phyloP scores from a whole-genome alignment of 2,888 invertebrate genomes.

The Apoda limacodes region DNA sequence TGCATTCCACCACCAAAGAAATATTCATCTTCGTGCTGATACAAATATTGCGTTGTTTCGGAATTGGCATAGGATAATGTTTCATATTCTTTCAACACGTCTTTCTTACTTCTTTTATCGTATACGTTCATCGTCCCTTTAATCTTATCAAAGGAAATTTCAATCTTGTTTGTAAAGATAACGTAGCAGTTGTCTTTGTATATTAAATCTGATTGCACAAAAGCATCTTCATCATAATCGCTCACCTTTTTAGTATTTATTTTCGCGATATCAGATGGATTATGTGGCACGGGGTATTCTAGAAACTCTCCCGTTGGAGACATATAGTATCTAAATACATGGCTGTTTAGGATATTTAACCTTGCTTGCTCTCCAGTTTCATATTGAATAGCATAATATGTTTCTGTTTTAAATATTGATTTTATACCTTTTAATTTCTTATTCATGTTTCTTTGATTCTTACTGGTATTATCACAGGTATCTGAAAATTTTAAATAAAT shows the following conservation, averaged over 20 bases:
- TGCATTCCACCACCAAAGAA: conserved; percentile 63
- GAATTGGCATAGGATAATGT: conserved; percentile 35
- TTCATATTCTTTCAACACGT: conserved; percentile 36
- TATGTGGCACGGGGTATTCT: conserved; percentile 44
- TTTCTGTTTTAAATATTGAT: conserved; percentile 33
- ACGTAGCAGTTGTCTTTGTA: conserved; percentile 27
- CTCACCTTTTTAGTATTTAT: conserved; percentile 37
- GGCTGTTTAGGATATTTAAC: conserved; percentile 43
- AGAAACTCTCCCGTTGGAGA: conserved; percentile 41
- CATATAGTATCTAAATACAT: conserved; percentile 53
- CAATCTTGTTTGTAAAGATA: conserved; percentile 39
- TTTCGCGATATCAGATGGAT: conserved; percentile 40
- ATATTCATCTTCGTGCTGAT: conserved; percentile 38
- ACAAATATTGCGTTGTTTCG: conserved; percentile 33
- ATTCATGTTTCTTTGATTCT: conserved; percentile 7
- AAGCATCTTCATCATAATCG: conserved; percentile 39
- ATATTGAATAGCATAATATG: conserved; percentile 36
- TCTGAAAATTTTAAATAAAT: conserved; percentile 22
- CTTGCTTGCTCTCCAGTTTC: conserved; percentile 37
- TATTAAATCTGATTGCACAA: conserved; percentile 33
- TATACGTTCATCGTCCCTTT: conserved; percentile 37
- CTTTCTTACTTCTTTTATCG: conserved; percentile 38
- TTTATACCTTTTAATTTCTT: conserved; percentile 27
- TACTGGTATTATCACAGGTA: conserved; percentile 18
- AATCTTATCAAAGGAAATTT: conserved; percentile 41